Conservation (phyloP, 1,140 invertebrate species). For the Drosophila biarmipes region DNA sequence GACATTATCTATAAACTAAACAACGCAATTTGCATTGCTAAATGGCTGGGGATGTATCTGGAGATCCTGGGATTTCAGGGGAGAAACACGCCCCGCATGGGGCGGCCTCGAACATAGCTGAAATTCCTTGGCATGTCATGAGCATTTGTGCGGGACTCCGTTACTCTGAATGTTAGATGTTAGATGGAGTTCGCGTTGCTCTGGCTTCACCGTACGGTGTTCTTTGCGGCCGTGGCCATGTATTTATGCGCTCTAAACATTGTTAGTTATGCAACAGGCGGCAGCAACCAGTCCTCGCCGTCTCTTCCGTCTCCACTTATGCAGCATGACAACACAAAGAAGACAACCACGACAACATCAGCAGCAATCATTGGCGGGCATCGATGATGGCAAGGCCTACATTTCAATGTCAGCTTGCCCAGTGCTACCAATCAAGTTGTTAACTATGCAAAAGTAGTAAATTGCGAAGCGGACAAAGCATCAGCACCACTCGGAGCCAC, state of each 20-base stretch:
- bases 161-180: conserved; percentile 65
- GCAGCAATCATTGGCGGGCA: conserved; percentile 79
- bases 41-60: conserved; percentile 46
- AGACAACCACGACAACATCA: conserved; percentile 20
- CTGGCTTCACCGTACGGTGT: conserved; percentile 2
- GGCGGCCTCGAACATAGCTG: conserved; percentile 55
- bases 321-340: conserved; percentile 39
- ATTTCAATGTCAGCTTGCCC: conserved; percentile 79
- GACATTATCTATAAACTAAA: conserved; percentile 79
- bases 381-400: conserved; percentile 75
- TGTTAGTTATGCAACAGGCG: conserved; percentile 75
- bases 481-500: conserved; percentile 33
- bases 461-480: conserved; percentile 64
- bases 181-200: conserved; percentile 38
- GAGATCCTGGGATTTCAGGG: conserved; percentile 9
- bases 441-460: conserved; percentile 78
- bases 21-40: conserved; percentile 78
- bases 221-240: conserved; percentile 54
- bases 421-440: conserved; percentile 81
- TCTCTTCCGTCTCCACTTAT: conserved; percentile 21
- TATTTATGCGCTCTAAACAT: conserved; percentile 79
- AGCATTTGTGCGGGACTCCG: conserved; percentile 76
- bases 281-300: conserved; percentile 39
- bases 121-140: conserved; percentile 78
- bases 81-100: conserved; percentile 42